A percentile compares a stretch with the other conserved stretches of the same genome.
These are phyloP conservation scores for Lithosia quadra DNA, from an alignment of 2,888 invertebrate species.

Conservation along the genomic window DNA sequence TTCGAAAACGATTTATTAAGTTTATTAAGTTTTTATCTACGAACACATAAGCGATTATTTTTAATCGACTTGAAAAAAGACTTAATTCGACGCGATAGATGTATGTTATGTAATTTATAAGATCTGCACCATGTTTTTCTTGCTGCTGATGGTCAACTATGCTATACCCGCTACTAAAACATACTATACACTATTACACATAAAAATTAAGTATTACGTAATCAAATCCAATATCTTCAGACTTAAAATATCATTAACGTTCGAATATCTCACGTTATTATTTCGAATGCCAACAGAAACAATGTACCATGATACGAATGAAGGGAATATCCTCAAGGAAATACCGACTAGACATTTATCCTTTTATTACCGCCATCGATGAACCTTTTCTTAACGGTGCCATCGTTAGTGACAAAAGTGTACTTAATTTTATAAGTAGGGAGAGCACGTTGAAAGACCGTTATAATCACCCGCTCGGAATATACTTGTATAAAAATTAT, in stretches of 20 bases:
- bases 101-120: not conserved
- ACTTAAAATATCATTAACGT: not conserved
- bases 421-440: slow-evolving; percentile 19
- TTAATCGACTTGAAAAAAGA: too few relatives aligned
- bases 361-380: not conserved
- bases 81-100: too few relatives aligned
- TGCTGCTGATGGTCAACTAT: too few relatives aligned
- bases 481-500: not conserved
- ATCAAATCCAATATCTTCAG: not conserved
- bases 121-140: not conserved
- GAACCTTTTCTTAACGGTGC: slow-evolving; percentile 9
- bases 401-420: slow-evolving; percentile 17
- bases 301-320: not conserved
- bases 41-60: too few relatives aligned
- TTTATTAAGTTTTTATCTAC: too few relatives aligned
- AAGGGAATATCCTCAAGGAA: not conserved
- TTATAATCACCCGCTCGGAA: slow-evolving; percentile 11
- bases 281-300: not conserved
- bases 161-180: too few relatives aligned
- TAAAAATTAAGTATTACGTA: too few relatives aligned
- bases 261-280: not conserved
- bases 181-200: too few relatives aligned
- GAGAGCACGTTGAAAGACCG: slow-evolving; percentile 28
- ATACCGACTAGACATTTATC: not conserved
- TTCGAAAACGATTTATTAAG: too few relatives aligned